Evolutionary conservation across 2,113 vertebrate species (phyloP).

Genomic region (Heterotis niloticus): DNA sequence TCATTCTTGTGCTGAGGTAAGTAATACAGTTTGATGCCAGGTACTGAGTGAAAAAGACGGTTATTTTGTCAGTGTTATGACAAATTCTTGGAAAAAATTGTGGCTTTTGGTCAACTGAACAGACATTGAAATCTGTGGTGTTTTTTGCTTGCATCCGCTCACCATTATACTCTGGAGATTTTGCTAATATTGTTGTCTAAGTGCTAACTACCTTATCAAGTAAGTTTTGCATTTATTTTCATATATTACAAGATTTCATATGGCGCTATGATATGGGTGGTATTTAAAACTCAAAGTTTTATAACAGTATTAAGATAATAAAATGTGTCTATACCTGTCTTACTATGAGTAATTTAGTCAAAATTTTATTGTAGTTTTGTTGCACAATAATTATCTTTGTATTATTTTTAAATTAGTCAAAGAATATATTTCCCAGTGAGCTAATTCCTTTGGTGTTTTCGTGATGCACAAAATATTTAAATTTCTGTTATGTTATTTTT

Average conservation of each 20-base stretch:
- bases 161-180: background rate
- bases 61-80: background rate
- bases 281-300: too few species aligned
- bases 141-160: background rate
- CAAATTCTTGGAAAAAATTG: background rate
- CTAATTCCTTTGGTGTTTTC: background rate
- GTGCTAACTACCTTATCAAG: too few species aligned
- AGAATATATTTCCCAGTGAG: background rate
- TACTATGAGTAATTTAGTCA: too few species aligned
- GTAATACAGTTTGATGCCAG: background rate
- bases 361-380: background rate
- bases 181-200: background rate
- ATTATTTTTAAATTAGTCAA: background rate
- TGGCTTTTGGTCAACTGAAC: too few species aligned
- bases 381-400: background rate
- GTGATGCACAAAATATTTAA: background rate
- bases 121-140: too few species aligned
- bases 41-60: too few species aligned
- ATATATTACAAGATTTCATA: too few species aligned
- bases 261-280: too few species aligned
- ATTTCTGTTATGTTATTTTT: constrained; percentile 11
- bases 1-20: background rate
- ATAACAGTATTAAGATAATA: too few species aligned
- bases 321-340: too few species aligned
- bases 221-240: too few species aligned